Conservation (phyloP, 2,888 invertebrate species). For the Ormyrus pomaceus region DNA sequence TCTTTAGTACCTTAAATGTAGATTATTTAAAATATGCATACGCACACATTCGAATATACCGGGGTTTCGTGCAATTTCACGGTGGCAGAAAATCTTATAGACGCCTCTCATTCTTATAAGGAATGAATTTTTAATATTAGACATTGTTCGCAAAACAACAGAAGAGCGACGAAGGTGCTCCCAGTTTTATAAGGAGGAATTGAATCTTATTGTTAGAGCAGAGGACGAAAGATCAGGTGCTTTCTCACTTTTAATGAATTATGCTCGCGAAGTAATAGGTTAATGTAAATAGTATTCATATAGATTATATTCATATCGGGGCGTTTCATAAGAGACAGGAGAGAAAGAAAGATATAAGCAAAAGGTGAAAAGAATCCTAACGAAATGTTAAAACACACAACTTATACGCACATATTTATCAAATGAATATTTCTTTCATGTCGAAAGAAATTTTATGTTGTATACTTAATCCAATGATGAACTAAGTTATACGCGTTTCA, state of each 20-base stretch:
- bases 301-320: conserved; percentile 34
- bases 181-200: conserved; percentile 36
- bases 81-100: conserved; percentile 65
- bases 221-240: conserved; percentile 41
- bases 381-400: conserved; percentile 22
- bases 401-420: conserved; percentile 45
- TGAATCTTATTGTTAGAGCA: conserved; percentile 40
- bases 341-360: background rate
- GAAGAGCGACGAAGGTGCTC: conserved; percentile 47
- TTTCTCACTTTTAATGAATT: conserved; percentile 34
- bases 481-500: conserved; percentile 33
- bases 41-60: conserved; percentile 61
- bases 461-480: conserved; percentile 27
- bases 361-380: conserved; percentile 24
- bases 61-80: conserved; percentile 73
- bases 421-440: conserved; percentile 32
- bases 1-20: conserved; percentile 40
- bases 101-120: conserved; percentile 45
- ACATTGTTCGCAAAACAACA: conserved; percentile 1
- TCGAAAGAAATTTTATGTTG: conserved; percentile 8
- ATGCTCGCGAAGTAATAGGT: conserved; percentile 40
- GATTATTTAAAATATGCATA: conserved; percentile 35
- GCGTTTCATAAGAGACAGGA: conserved; percentile 52
- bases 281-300: conserved; percentile 61
- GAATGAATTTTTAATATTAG: conserved; percentile 4